These are phyloP conservation scores for Endomychus coccineus DNA, from an alignment of 2,888 invertebrate genomes.

Conservation along the genomic window DNA sequence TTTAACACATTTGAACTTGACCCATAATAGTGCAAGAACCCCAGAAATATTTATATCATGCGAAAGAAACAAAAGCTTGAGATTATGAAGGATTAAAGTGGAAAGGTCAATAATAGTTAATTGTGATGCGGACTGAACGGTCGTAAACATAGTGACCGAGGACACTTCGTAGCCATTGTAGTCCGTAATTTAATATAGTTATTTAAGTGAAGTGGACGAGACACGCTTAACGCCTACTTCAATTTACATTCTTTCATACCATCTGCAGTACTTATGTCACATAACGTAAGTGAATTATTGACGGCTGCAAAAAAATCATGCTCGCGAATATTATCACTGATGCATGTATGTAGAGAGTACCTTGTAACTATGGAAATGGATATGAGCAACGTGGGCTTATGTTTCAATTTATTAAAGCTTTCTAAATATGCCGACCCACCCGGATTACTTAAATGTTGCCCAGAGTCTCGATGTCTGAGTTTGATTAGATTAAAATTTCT, in stretches of 20 bases:
- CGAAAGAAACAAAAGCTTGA: constrained; percentile 16
- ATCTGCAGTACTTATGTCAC: constrained; percentile 11
- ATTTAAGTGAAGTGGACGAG: constrained; percentile 27
- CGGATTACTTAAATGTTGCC: too few species aligned
- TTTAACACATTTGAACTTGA: too few species aligned
- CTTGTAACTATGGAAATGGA: too few species aligned
- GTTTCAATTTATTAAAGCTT: too few species aligned
- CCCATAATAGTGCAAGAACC: not conserved
- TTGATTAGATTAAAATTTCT: too few species aligned
- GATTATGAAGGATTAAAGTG: constrained; percentile 23
- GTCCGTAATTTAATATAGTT: constrained; percentile 29
- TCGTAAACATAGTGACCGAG: constrained; percentile 29
- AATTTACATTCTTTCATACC: constrained; percentile 11
- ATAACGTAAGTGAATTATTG: constrained; percentile 2
- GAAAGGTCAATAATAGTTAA: constrained; percentile 32
- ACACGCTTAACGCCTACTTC: constrained; percentile 33
- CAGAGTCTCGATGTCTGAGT: too few species aligned
- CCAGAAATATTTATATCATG: constrained; percentile 10
- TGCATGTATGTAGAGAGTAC: too few species aligned
- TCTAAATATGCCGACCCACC: too few species aligned
- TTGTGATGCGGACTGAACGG: constrained; percentile 27
- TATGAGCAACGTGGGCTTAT: too few species aligned
- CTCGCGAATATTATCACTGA: too few species aligned
- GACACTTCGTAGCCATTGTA: constrained; percentile 28
- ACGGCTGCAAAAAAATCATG: not conserved